Base-by-base conservation (phyloP, 1,140 invertebrate species). In the Saxidomus purpurata region DNA sequence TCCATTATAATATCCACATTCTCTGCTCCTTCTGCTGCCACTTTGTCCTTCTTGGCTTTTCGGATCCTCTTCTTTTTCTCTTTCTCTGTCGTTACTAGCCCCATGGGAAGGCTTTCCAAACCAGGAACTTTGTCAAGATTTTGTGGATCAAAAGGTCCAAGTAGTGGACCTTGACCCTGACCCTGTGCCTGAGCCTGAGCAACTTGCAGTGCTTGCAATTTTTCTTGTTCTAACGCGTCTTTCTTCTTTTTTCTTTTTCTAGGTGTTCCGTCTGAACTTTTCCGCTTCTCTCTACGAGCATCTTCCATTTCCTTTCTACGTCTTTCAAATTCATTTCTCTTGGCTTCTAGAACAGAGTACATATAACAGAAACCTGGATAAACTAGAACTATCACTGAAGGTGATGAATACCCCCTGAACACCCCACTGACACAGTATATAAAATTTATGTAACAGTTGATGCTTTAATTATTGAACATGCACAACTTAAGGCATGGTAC, bases 1-100 rank as follows among this genome's bases (percentile, higher is more conserved):
- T 99, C 98, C 91, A 98, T 97, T 94, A 98, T 99, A 11, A 97
- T 97, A 94, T 99, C 98, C 95, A 98, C 98, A 96, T 99, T 98
- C 96, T 99, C 98, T 15, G 80, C 90, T 87, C 93, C 91, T 88
- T 93, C 89, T 63, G 92, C 89, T 90, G 94, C 28, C 67, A 83
- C 67, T 91, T 94, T 91, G 47, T 91, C 90, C 81, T 90, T 88
- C 63, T 90, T 90, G 4, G 38, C 40, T 76, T 91, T 91, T 17
- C 84, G 67, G 40, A 55, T 84, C 38, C 86, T 83, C 28, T 84
- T 89, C 59, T 83, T 87, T 77, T 89, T 90, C 43, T 86, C 79
- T 61, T 89, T 85, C 34, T 80, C 82, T 19, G 61, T 38, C 31
- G 82, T 76, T 38, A 84, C 40, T 22, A 77, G 31, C 49, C 63